Evolutionary conservation across 2,113 vertebrate species (phyloP), one percentile per base, ranked within the genome.

Genomic region (Apeltes quadracus): DNA sequence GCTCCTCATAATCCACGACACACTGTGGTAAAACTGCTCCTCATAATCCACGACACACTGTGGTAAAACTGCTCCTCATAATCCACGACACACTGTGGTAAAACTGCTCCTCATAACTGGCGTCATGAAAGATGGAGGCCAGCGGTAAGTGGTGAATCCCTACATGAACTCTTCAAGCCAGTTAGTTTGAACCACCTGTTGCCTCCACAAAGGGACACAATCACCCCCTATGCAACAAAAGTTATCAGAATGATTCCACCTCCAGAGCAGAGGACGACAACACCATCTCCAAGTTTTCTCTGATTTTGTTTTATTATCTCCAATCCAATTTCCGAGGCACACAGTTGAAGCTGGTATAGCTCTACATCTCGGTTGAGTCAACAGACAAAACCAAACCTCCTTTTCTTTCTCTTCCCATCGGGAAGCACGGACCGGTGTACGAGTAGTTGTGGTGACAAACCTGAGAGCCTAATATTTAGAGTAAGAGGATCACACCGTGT

Each of bases 391-490:
- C 7, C 36, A 38, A 9, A 11, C 7, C 10, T 38, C 6, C 9
- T 18, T 46, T 16, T 44, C 3, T n/a, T 41, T 10, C 53, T 43
- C 8, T 39, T 27, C 38, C 36, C 9, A 2, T 39, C 56, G n/a
- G 59, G 65, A 50, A 1, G 11, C 46, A 61, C 44, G 36, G 70
- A 54, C 72, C 23, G 64, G 38, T 11, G 32, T 38, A 12, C 39
- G 69, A 82, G 46, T 9, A 3, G 27, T 53, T 1, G 4, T 9
- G 22, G 67, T 51, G 74, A 66, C 61, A 39, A 32, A 61, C 12
- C 23, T 5, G n/a, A 59, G n/a, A 86, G 59, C 18, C 57, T 65
- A 83, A 78, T 89, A 75, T 91, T 86, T 92, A 84, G 25, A 88
- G 1, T 46, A 82, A 53, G 15, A 3, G 27, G 14, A 0, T 59